Evolutionary conservation across 1,140 invertebrate species (phyloP).

Genomic region (Drosophila sp.): DNA sequence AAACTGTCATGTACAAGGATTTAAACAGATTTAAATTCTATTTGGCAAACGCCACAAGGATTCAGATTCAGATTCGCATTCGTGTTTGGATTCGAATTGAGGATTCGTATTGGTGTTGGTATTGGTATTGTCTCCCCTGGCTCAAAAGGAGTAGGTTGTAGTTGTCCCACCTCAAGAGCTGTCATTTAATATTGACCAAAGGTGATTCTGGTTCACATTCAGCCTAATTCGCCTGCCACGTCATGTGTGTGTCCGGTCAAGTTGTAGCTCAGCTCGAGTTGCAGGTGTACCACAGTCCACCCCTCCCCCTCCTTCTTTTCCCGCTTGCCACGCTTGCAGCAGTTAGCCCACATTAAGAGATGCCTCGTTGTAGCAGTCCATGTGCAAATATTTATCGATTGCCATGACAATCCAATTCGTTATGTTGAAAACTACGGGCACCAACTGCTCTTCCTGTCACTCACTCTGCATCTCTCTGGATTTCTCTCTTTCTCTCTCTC

Average conservation of each 20-base stretch:
- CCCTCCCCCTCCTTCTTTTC: neutral
- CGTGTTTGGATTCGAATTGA: no score
- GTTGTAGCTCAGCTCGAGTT: conserved; percentile 25
- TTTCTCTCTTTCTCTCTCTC: neutral
- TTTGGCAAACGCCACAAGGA: conserved; percentile 50
- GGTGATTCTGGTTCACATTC: conserved; percentile 21
- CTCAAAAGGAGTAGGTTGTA: neutral
- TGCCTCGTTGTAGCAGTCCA: conserved; percentile 26
- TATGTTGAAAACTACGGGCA: conserved; percentile 75
- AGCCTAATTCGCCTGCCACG: conserved; percentile 24
- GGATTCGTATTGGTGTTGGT: neutral
- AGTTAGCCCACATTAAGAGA: conserved; percentile 73
- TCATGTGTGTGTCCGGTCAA: conserved; percentile 10
- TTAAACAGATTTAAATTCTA: conserved; percentile 83
- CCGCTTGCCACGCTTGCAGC: conserved; percentile 19
- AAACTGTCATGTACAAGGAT: conserved; percentile 78
- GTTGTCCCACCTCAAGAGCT: conserved; percentile 26
- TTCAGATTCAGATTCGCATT: neutral
- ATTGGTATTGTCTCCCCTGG: neutral
- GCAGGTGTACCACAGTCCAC: conserved; percentile 13
- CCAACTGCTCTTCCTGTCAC: conserved; percentile 21
- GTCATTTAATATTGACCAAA: conserved; percentile 70
- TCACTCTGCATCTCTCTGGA: neutral
- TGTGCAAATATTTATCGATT: conserved; percentile 72
- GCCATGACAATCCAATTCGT: conserved; percentile 75